Evolutionary conservation across 2,888 invertebrate genomes (phyloP).

Genomic region (Augiades crinisus): DNA sequence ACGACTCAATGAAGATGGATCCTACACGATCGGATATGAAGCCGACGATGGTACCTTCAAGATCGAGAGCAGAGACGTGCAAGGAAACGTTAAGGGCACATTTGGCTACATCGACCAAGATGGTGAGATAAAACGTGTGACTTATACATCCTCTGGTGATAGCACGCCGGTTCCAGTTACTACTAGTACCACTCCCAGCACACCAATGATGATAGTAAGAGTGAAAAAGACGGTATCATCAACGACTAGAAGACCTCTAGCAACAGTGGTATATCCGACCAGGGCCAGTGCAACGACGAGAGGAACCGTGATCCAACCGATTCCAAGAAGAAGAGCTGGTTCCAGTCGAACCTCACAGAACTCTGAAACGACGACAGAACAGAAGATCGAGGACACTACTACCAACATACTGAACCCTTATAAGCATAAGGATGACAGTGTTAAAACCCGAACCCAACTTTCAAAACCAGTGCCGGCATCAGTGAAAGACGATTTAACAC

Average conservation of each 20-base stretch:
- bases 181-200: slow-evolving; percentile 56
- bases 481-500: slow-evolving; percentile 58
- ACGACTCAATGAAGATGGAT: slow-evolving; percentile 90
- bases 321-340: slow-evolving; percentile 78
- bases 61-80: slow-evolving; percentile 90
- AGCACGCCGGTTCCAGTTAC: slow-evolving; percentile 65
- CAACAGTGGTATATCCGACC: slow-evolving; percentile 76
- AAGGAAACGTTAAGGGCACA: slow-evolving; percentile 91
- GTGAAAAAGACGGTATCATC: slow-evolving; percentile 72
- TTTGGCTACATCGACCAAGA: slow-evolving; percentile 90
- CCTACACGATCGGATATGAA: slow-evolving; percentile 92
- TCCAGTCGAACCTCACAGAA: slow-evolving; percentile 52
- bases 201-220: slow-evolving; percentile 72
- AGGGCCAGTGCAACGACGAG: slow-evolving; percentile 79
- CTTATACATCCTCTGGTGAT: slow-evolving; percentile 83
- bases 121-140: slow-evolving; percentile 90
- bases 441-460: slow-evolving; percentile 56
- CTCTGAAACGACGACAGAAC: slow-evolving; percentile 53
- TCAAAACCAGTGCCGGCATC: slow-evolving; percentile 57
- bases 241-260: slow-evolving; percentile 78
- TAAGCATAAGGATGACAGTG: slow-evolving; percentile 57
- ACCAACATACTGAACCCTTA: slow-evolving; percentile 58
- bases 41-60: slow-evolving; percentile 93
- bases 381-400: slow-evolving; percentile 55
- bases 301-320: slow-evolving; percentile 84